Conservation (phyloP, 2,113 vertebrate genomes). For the Vanacampus margaritifer region DNA sequence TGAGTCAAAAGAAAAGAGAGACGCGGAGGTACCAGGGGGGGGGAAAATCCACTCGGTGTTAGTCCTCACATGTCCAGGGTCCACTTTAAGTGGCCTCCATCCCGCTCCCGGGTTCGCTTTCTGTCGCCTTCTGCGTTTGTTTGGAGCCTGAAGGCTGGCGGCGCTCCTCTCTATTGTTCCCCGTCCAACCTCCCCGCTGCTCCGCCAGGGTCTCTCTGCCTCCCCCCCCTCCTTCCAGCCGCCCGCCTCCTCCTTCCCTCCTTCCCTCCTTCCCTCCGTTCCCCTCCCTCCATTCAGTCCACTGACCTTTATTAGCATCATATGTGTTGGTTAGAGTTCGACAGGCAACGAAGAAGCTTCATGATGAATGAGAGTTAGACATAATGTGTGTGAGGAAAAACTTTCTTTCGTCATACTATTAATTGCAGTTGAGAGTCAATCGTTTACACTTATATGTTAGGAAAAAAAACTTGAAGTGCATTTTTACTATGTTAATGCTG, state of each 20-base stretch:
- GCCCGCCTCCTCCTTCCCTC: slow-evolving; percentile 1
- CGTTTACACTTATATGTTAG: background rate
- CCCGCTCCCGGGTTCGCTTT: slow-evolving; percentile 12
- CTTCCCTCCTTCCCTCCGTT: background rate
- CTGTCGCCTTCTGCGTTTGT: slow-evolving; percentile 36
- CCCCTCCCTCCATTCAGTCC: slow-evolving; percentile 16
- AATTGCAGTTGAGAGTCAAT: background rate
- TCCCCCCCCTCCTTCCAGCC: slow-evolving; percentile 24
- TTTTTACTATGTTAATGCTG: no score
- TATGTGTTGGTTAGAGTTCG: background rate
- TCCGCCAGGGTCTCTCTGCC: slow-evolving; percentile 57
- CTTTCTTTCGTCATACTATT: no score
- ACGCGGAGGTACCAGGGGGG: background rate
- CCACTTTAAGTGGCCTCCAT: slow-evolving; percentile 29
- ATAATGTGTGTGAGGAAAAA: background rate
- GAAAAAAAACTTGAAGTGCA: background rate
- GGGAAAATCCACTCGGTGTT: slow-evolving; percentile 5
- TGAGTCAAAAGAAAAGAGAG: slow-evolving; percentile 5
- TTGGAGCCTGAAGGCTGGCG: slow-evolving; percentile 44
- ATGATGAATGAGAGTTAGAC: no score
- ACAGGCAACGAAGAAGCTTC: background rate
- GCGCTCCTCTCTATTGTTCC: slow-evolving; percentile 68
- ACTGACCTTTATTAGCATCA: slow-evolving; percentile 28
- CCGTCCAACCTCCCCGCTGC: slow-evolving; percentile 56
- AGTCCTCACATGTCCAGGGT: slow-evolving; percentile 49